A percentile compares a stretch with the other conserved stretches of the same genome.
Evolutionary conservation across 2,113 vertebrate genomes (phyloP).

Genomic region (Gorsachius goisagi): DNA sequence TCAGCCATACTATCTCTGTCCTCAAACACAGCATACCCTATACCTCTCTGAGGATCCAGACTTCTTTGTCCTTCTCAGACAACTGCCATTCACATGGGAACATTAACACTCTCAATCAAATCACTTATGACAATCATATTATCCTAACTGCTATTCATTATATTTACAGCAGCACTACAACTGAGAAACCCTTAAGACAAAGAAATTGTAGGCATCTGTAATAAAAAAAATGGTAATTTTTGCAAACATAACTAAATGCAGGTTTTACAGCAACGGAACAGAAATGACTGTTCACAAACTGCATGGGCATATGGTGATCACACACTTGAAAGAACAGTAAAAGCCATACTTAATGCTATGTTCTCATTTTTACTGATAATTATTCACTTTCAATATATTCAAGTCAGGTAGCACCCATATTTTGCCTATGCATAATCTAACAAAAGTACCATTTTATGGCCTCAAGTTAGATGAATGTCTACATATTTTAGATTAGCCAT

Average conservation of each 20-base stretch:
- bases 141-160: not conserved
- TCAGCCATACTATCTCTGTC: not conserved
- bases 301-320: not conserved
- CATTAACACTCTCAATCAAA: not conserved
- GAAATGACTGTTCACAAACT: not conserved
- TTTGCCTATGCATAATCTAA: not conserved
- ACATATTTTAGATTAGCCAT: not conserved
- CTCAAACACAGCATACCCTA: not conserved
- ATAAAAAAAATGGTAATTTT: not conserved
- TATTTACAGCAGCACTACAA: not conserved
- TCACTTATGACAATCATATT: not conserved
- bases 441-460: not conserved
- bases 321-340: not conserved
- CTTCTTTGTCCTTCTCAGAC: not conserved
- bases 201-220: not conserved
- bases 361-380: not conserved
- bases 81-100: not conserved
- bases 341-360: not conserved
- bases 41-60: not conserved
- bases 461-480: not conserved
- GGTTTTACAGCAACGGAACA: not conserved
- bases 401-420: not conserved
- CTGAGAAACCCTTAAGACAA: not conserved
- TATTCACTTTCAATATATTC: not conserved
- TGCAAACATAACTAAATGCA: not conserved